Percentiles rank a stretch among this genome's conserved stretches.
Evolutionary conservation across 1,140 invertebrate species (phyloP).

Genomic region (Brachystomella parvula): DNA sequence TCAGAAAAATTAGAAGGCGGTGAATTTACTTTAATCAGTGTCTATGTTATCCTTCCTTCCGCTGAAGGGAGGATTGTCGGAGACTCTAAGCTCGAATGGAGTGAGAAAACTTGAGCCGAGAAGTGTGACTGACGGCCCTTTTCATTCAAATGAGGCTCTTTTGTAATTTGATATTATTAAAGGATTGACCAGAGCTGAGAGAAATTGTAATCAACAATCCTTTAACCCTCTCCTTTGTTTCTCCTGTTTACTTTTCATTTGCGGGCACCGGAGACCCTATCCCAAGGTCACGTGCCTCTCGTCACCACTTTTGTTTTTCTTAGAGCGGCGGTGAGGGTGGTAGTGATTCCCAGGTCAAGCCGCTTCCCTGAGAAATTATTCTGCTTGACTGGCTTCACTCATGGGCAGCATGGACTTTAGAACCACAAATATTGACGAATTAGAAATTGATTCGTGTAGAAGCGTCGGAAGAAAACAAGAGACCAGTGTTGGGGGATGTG

Average conservation of each 20-base stretch:
- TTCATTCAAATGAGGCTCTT: conserved; percentile 6
- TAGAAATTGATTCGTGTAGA: too few species aligned
- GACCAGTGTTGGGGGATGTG: too few species aligned
- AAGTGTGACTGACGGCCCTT: neutral
- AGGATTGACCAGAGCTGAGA: too few species aligned
- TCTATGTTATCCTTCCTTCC: neutral
- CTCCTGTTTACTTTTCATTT: conserved; percentile 5
- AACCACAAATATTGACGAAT: neutral
- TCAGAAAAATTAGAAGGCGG: conserved; percentile 7
- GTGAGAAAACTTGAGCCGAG: conserved; percentile 3
- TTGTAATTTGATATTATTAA: conserved; percentile 6
- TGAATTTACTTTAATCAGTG: neutral
- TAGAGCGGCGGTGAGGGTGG: neutral
- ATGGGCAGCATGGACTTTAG: neutral
- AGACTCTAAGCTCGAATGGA: neutral
- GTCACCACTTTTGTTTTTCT: conserved; percentile 8
- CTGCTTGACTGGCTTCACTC: neutral
- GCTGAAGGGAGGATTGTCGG: neutral
- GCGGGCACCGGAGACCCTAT: neutral
- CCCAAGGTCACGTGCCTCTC: neutral
- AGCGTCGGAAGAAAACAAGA: too few species aligned
- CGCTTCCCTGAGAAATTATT: too few species aligned
- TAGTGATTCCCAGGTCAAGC: neutral
- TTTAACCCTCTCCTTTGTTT: neutral
- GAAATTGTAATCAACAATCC: neutral